Percentiles rank a stretch among this genome's conserved stretches.
These are phyloP conservation scores for Pygoscelis adeliae DNA, from an alignment of 2,113 vertebrate species.

Conservation along the genomic window DNA sequence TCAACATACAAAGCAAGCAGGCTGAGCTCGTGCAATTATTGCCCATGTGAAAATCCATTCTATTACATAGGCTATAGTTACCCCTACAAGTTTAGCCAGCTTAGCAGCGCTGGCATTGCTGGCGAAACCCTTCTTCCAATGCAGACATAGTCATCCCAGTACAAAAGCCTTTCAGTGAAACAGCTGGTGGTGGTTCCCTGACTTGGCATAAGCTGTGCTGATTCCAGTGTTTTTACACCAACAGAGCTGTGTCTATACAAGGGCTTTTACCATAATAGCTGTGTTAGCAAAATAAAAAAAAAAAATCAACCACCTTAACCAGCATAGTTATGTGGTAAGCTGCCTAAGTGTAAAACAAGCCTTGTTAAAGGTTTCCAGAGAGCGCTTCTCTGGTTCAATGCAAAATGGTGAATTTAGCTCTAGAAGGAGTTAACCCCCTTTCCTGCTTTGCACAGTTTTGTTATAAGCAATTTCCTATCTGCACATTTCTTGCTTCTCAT, in stretches of 20 bases:
- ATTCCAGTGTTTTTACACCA: neutral
- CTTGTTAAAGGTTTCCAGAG: neutral
- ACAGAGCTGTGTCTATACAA: neutral
- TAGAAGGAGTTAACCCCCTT: neutral
- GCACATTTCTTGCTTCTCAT: neutral
- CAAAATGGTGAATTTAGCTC: neutral
- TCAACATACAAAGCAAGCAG: neutral
- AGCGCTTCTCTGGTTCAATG: neutral
- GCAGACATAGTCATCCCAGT: neutral
- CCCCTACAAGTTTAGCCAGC: neutral
- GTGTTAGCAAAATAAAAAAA: slow-evolving; percentile 8
- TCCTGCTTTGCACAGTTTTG: neutral
- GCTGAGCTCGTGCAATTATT: neutral
- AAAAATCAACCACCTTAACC: neutral
- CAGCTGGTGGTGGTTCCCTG: neutral
- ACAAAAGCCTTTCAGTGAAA: neutral
- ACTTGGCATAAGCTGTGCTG: neutral
- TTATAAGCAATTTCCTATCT: neutral
- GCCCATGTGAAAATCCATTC: neutral
- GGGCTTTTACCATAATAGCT: slow-evolving; percentile 33
- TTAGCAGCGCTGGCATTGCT: neutral
- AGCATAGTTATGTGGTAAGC: neutral
- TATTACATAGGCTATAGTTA: neutral
- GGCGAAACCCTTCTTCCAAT: neutral
- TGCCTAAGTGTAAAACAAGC: neutral